Evolutionary conservation across 2,888 invertebrate species (phyloP), one percentile per base, ranked within the genome.

Genomic region (Andricus quercusramuli): DNA sequence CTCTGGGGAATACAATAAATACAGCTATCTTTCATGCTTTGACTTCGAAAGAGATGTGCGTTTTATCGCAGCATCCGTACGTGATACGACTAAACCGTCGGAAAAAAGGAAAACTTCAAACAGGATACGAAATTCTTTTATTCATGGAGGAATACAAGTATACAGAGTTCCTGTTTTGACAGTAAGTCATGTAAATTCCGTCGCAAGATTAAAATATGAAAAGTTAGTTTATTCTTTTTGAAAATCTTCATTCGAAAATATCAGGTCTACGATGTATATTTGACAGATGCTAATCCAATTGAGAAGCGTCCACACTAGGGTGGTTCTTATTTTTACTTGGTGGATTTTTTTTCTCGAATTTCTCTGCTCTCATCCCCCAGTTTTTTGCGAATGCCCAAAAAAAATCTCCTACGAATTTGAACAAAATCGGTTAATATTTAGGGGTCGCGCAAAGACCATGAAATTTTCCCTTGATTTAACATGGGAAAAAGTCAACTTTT

Each of bases 41-140:
- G 87, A 82, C 83, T 87, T 81, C 79, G 77, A 80, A 79, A 81
- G 83, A 84, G 83, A 86, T 80, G 86, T 85, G 78, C 79, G 80
- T 56, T 74, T 74, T 74, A 74, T 74, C 51, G 20, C 70, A 56
- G 29, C 32, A 51, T 20, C 13, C 51, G 51, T 56, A 56, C 70
- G 51, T 74, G 51, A 74, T 74, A 56, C 56, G 70, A 74, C 70
- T 56, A 20, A 51, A 74, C 29, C 70, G 20, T 2, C 22, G n/a
- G 25, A 22, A 67, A 9, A 51, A n/a, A 56, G 29, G 29, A 32
- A 56, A 51, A 20, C 20, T 56, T 56, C 8, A n/a, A 51, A 51
- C 51, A 32, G 32, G 51, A 56, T 51, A 3, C 51, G 13, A 74
- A 51, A 29, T 74, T 74, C 51, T 74, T 32, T 56, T 74, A 74